Evolutionary conservation across 2,888 invertebrate species (phyloP).

Genomic region (Nymphalis c-album): DNA sequence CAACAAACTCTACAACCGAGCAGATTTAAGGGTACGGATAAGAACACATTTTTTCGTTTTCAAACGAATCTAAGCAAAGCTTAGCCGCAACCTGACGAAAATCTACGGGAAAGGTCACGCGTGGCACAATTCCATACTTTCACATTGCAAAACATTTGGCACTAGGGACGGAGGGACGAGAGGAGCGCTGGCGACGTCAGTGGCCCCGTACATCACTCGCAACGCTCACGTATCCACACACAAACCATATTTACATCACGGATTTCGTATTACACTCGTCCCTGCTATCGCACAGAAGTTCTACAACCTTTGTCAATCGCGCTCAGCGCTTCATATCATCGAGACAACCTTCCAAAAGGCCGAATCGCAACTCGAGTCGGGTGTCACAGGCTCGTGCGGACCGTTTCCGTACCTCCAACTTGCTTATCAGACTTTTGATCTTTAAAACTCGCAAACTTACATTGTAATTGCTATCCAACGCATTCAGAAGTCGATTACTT

Average conservation of each 20-base stretch:
- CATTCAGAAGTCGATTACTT: constrained; percentile 97
- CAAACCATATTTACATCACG: constrained; percentile 61
- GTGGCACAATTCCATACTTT: constrained; percentile 80
- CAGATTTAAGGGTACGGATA: constrained; percentile 57
- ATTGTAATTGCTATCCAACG: constrained; percentile 98
- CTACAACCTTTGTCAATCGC: constrained; percentile 51
- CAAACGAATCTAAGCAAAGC: constrained; percentile 49
- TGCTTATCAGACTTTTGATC: constrained; percentile 66
- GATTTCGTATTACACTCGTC: constrained; percentile 53
- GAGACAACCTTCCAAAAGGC: constrained; percentile 67
- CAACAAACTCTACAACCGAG: constrained; percentile 58
- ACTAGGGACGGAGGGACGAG: constrained; percentile 71
- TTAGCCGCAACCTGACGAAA: constrained; percentile 50
- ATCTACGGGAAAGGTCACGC: constrained; percentile 74
- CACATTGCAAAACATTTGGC: constrained; percentile 82
- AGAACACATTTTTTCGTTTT: constrained; percentile 54
- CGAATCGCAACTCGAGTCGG: constrained; percentile 74
- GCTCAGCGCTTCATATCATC: constrained; percentile 51
- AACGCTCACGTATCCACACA: constrained; percentile 69
- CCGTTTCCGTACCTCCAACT: constrained; percentile 74
- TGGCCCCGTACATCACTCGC: constrained; percentile 69
- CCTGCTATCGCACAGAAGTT: constrained; percentile 48
- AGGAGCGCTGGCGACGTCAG: constrained; percentile 76
- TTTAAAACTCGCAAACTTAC: constrained; percentile 87
- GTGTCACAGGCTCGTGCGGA: constrained; percentile 79